A percentile compares a stretch with the other conserved stretches of the same genome.
phyloP scores from a whole-genome alignment of 2,888 invertebrate species.

The Athalia rosae region DNA sequence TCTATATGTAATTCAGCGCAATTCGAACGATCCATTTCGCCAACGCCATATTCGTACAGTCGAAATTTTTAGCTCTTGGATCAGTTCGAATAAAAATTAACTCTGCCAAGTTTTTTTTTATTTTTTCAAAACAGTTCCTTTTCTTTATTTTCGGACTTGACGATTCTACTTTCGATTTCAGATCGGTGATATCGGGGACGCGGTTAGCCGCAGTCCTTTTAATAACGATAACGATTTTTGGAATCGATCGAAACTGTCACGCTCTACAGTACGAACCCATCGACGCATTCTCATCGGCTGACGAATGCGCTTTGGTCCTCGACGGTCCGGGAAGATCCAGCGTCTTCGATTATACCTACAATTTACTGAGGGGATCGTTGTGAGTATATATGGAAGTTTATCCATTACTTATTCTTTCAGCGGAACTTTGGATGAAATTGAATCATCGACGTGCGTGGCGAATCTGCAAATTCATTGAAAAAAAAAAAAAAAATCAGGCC shows the following conservation, averaged over 20 bases:
- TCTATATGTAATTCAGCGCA: not conserved
- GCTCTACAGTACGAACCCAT: conserved; percentile 66
- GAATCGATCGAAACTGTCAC: conserved; percentile 47
- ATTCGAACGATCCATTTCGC: too few species aligned
- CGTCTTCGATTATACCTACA: conserved; percentile 89
- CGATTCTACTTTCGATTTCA: conserved; percentile 54
- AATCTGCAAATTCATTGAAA: too few species aligned
- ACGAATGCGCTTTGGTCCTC: conserved; percentile 87
- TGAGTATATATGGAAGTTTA: conserved; percentile 77
- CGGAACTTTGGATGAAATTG: too few species aligned
- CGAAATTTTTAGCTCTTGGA: too few species aligned
- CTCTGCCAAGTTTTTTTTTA: too few species aligned
- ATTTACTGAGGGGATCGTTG: conserved; percentile 87
- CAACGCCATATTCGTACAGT: too few species aligned
- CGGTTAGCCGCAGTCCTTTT: conserved; percentile 56
- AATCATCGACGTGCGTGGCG: too few species aligned
- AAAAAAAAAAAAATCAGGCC: not conserved
- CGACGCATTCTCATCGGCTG: conserved; percentile 67
- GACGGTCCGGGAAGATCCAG: conserved; percentile 87
- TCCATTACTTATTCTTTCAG: not conserved
- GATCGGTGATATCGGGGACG: conserved; percentile 58
- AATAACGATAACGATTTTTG: conserved; percentile 44
- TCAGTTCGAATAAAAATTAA: too few species aligned
- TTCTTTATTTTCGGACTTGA: not conserved
- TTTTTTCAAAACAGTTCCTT: too few species aligned